phyloP scores from a whole-genome alignment of 2,113 vertebrate genomes.

The Sinocyclocheilus anophthalmus region DNA sequence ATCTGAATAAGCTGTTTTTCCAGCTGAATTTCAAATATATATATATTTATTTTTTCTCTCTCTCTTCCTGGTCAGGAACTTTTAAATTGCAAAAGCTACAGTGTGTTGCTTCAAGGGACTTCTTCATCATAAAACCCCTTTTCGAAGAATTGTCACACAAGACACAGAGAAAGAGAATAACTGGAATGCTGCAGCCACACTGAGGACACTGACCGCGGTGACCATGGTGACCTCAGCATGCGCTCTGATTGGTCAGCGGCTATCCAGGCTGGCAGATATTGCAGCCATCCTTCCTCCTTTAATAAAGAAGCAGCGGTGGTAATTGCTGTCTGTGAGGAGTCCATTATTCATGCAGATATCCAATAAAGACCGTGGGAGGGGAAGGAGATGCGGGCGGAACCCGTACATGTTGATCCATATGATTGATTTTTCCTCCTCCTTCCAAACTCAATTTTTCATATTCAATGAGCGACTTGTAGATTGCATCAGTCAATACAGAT shows the following conservation, averaged over 20 bases:
- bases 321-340: constrained; percentile 75
- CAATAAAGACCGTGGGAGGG: constrained; percentile 68
- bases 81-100: background rate
- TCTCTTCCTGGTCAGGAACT: background rate
- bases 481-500: constrained; percentile 72
- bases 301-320: constrained; percentile 76
- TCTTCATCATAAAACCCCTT: background rate
- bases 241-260: constrained; percentile 49
- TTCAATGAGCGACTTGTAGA: constrained; percentile 77
- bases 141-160: background rate
- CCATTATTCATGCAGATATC: constrained; percentile 79
- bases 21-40: background rate
- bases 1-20: background rate
- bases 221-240: constrained; percentile 58
- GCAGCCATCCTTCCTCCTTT: constrained; percentile 57
- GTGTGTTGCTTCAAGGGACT: background rate
- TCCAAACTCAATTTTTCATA: constrained; percentile 76
- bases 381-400: constrained; percentile 54
- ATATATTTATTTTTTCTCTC: background rate
- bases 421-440: constrained; percentile 72
- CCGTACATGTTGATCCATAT: constrained; percentile 76
- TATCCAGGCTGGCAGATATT: background rate
- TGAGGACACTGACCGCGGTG: constrained; percentile 34
- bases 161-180: background rate
- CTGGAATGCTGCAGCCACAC: background rate